Base-by-base conservation (phyloP, 2,797 vertebrate species). In the Crocidura indochinensis region DNA sequence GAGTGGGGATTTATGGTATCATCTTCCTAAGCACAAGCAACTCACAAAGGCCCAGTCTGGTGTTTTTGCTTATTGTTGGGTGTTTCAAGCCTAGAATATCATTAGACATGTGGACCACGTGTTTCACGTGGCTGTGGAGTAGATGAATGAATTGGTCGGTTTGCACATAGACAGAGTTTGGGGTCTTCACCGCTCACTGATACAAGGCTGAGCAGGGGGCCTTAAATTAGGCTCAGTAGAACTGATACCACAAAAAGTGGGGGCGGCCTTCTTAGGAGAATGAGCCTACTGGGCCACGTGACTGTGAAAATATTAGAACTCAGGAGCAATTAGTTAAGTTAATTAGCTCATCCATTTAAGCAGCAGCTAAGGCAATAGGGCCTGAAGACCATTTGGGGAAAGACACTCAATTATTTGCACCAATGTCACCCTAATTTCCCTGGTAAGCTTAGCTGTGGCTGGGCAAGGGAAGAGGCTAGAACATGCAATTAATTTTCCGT, bases 321-420 rank as follows among this genome's bases (percentile, higher is more conserved):
- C 22, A 8, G 6, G 84, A 96, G 51, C 93, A 95, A 96, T 97
- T 97, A 94, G 78, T 86, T 95, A 86, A 82, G 68, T 82, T 96
- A 92, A 96, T 97, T 95, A 96, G 81, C 87, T 93, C 56, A 56
- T 87, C 76, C 56, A 65, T 87, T 93, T 96, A 90, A 88, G 92
- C 81, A 81, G 31, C 69, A 91, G 72, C 80, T 87, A 88, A 95
- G 4, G 65, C 91, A 94, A 73, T 0, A 2, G 92, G 92, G 87
- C 88, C 93, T 92, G 87, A 78, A 92, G 91, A 92, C 81, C 6
- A 3, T 94, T 93, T 93, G 12, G 87, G 90, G 95, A 88, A 88
- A 95, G 92, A 90, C 80, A 88, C 56, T 91, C 84, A 82, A 71
- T 92, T 87, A 91, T 90, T 95, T 93, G 91, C 29, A 75, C 75